These are phyloP conservation scores for Oryzias javanicus DNA, from an alignment of 2,113 vertebrate species.

Conservation along the genomic window DNA sequence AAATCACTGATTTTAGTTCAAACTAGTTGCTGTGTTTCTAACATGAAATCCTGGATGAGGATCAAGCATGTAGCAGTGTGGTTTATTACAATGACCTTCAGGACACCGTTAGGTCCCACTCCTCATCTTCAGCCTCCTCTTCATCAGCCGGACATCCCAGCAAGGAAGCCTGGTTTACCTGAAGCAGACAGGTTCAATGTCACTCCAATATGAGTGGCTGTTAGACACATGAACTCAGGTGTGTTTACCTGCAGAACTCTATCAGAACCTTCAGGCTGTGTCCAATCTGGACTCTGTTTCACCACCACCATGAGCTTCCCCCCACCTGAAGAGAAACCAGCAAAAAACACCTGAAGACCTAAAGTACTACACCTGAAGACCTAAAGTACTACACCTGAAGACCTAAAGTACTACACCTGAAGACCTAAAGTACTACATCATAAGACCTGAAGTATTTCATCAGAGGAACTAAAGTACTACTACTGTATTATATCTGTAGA, in stretches of 20 bases:
- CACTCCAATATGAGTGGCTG: not conserved
- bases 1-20: too few species aligned
- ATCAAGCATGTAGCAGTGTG: too few species aligned
- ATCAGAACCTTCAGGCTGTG: conserved; percentile 18
- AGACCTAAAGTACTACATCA: too few species aligned
- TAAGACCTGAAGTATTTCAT: too few species aligned
- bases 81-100: not conserved
- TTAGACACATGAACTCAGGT: not conserved
- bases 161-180: conserved; percentile 36
- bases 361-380: not conserved
- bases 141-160: conserved; percentile 6
- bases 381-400: too few species aligned
- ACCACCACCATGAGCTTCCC: conserved; percentile 58
- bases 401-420: too few species aligned
- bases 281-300: conserved; percentile 36
- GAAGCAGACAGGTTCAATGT: not conserved
- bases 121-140: conserved; percentile 30
- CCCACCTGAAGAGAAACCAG: conserved; percentile 14
- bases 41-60: too few species aligned
- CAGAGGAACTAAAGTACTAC: too few species aligned
- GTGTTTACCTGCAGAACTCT: conserved; percentile 46
- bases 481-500: too few species aligned
- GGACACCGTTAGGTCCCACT: conserved; percentile 31
- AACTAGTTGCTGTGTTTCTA: too few species aligned
- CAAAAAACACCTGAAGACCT: too few species aligned